Evolutionary conservation across 2,797 vertebrate genomes (phyloP).

Genomic region (Crenuchus spilurus): DNA sequence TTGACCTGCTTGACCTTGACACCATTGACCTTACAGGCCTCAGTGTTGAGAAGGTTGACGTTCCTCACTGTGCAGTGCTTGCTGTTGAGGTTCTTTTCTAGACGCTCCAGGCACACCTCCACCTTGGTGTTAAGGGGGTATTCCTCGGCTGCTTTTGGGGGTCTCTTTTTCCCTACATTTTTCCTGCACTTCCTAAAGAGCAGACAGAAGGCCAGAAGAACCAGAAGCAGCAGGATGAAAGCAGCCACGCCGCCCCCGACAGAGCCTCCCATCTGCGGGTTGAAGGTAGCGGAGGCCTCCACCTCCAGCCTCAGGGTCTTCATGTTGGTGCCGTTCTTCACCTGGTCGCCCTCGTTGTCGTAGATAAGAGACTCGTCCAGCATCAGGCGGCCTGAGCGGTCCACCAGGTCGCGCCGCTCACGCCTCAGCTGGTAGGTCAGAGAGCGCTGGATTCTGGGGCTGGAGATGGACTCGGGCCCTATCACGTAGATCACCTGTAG

Average conservation of each 20-base stretch:
- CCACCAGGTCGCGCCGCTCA: constrained; percentile 80
- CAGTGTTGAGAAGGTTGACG: constrained; percentile 80
- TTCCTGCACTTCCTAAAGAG: constrained; percentile 80
- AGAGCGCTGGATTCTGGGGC: constrained; percentile 87
- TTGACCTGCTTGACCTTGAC: constrained; percentile 88
- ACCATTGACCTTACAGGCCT: constrained; percentile 65
- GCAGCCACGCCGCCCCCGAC: constrained; percentile 87
- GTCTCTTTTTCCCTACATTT: constrained; percentile 69
- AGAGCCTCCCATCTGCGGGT: constrained; percentile 83
- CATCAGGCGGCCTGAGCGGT: constrained; percentile 69
- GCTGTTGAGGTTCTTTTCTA: constrained; percentile 80
- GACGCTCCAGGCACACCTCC: constrained; percentile 81
- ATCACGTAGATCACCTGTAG: constrained; percentile 97
- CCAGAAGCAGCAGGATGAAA: constrained; percentile 80
- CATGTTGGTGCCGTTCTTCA: constrained; percentile 98
- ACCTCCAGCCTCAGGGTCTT: constrained; percentile 87
- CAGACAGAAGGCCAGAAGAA: constrained; percentile 82
- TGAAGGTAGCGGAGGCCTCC: constrained; percentile 75
- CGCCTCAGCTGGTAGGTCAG: constrained; percentile 73
- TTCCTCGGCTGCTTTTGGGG: constrained; percentile 69
- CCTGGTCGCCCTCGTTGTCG: constrained; percentile 94
- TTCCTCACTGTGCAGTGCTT: constrained; percentile 87
- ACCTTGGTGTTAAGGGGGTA: constrained; percentile 92
- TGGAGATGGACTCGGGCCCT: constrained; percentile 82
- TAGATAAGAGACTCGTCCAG: constrained; percentile 95